Base-by-base conservation (phyloP, 2,797 vertebrate species). In the Poeciliopsis paucimaculata region DNA sequence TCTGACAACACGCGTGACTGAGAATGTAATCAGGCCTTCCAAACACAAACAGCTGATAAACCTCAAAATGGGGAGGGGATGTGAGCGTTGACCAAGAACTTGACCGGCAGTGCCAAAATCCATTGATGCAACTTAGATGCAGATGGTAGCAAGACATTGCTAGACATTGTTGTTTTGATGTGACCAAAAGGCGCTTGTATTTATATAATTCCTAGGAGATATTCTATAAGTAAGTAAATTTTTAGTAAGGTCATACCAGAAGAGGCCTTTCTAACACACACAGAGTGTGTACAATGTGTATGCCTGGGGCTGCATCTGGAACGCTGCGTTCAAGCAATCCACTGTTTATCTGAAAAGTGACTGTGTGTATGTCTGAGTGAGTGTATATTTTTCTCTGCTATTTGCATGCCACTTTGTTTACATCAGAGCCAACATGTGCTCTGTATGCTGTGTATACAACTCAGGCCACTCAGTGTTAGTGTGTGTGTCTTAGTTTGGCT, bases 401-500 rank as follows among this genome's bases (percentile, higher is more conserved):
- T 94, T 93, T 91, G 91, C 87, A 89, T 88, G 90, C 79, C 90
- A 86, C 81, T 89, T 89, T 95, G 91, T 94, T 94, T 95, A 94
- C 89, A 93, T 91, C 93, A 86, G 84, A 81, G 81, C 88, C 81
- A 18, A 85, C 82, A 84, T 92, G 90, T 92, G 88, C 88, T 89
- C 86, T 90, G 89, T 84, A 92, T 88, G 88, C 88, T 93, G 90
- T 93, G 90, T 93, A 92, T 83, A 93, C 87, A 92, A 90, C 77
- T 88, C 68, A 84, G 84, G 90, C 83, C 82, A 76, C 80, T 80
- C 73, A 90, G 86, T 34, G 31, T 64, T 34, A 79, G 62, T 81
- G 53, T 80, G 60, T 81, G 80, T 89, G 81, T 91, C 84, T 92
- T 73, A 87, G 94, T 95, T 96, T 96, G 95, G 95, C 94, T 96